Conservation (phyloP, 2,797 vertebrate genomes). For the Sebastes steindachneri region DNA sequence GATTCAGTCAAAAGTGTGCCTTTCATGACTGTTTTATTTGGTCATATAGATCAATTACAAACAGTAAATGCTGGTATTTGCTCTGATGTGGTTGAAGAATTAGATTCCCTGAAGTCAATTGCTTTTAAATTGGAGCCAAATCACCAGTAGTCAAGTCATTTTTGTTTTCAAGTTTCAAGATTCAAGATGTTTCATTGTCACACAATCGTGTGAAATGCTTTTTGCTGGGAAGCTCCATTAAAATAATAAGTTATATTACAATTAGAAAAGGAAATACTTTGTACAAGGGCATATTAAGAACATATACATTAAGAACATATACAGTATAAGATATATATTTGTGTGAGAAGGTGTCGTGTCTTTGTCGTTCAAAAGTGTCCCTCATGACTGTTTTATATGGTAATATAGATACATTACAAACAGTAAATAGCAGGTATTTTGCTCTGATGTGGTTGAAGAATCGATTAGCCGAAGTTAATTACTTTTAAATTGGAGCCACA, state of each 20-base stretch:
- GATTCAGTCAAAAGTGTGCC: conserved; percentile 78
- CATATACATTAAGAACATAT: too few relatives aligned
- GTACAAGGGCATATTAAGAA: too few relatives aligned
- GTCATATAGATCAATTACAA: conserved; percentile 15
- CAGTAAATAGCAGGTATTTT: not conserved
- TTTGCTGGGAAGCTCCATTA: too few relatives aligned
- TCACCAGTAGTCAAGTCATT: not conserved
- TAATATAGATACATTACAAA: too few relatives aligned
- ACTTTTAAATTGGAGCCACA: not conserved
- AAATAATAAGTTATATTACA: too few relatives aligned
- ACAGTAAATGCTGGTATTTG: not conserved
- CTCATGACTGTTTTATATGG: not conserved
- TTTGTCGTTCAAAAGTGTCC: too few relatives aligned
- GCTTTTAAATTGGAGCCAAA: not conserved
- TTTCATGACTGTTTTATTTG: not conserved
- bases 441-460: not conserved
- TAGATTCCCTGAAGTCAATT: not conserved
- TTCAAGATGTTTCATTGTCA: too few relatives aligned
- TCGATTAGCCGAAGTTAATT: not conserved
- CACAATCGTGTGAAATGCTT: too few relatives aligned
- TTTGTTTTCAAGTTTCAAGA: not conserved
- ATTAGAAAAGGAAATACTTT: too few relatives aligned
- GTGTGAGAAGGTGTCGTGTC: too few relatives aligned
- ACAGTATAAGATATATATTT: too few relatives aligned
- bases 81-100: not conserved